These are phyloP conservation scores for Caerostris darwini DNA, from an alignment of 1,140 invertebrate genomes.

Conservation along the genomic window DNA sequence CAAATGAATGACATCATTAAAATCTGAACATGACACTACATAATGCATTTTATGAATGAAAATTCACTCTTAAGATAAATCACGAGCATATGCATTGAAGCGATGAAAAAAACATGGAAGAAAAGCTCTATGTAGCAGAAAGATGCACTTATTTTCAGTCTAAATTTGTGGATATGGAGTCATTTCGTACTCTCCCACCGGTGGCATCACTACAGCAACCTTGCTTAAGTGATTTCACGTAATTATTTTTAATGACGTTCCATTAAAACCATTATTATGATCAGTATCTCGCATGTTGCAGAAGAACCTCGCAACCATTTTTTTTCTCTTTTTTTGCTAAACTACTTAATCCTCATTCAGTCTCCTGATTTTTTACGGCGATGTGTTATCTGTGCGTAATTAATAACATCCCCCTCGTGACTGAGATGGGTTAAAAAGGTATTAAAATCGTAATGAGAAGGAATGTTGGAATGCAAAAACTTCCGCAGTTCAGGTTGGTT, in stretches of 20 bases:
- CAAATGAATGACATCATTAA: neutral
- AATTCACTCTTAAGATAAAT: conserved; percentile 20
- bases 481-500: neutral
- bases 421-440: neutral
- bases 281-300: conserved; percentile 61
- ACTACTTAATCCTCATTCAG: conserved; percentile 68
- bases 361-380: conserved; percentile 32
- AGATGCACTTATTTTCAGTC: neutral
- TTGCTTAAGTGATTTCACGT: conserved; percentile 56
- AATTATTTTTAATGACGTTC: conserved; percentile 76
- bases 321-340: conserved; percentile 45
- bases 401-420: conserved; percentile 59
- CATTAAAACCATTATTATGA: conserved; percentile 75
- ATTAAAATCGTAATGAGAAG: neutral
- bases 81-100: neutral
- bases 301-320: neutral
- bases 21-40: conserved; percentile 2
- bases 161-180: neutral
- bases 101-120: neutral
- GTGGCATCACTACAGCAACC: neutral
- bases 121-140: neutral
- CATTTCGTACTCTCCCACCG: neutral
- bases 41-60: neutral
- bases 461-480: neutral
- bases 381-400: conserved; percentile 52